Base-by-base conservation (phyloP, 2,888 invertebrate species). In the Dynastes tityus region DNA sequence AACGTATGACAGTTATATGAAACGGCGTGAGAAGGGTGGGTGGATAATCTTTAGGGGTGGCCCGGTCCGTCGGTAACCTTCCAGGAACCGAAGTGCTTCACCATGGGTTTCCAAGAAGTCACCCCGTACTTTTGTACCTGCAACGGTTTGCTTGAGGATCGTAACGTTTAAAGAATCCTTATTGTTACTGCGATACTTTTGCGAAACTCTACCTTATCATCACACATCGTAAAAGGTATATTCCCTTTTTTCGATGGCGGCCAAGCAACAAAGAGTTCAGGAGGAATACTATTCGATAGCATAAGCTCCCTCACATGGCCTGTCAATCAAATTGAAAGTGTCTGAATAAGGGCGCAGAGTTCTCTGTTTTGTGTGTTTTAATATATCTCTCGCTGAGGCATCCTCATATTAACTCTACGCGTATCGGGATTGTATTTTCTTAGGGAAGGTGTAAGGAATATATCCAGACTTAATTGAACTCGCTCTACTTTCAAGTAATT, bases 41-140 rank as follows among this genome's bases (percentile, higher is more conserved):
- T 63, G 68, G 77, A 76, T 70, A 71, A 70, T 78, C 75, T 80
- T 80, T 80, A 80, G 71, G 80, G 79, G 78, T 76, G 78, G 79
- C 78, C 79, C 53, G 53, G 76, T 58, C 40, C 45, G 70, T 76
- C 64, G 58, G 55, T 51, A 74, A 77, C 73, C 81, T 82, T 82
- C 81, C 76, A 68, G 63, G 80, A 79, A 81, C 75, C 75, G 78
- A 78, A 77, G 78, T 55, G 68, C 37, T 63, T 68, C 68, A 77
- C 71, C 80, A 65, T 70, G 61, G 53, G 76, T 79, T 82, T 82
- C 82, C 78, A 78, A 82, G 82, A 82, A 82, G 78, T 71, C 81
- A 81, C 82, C 82, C 82, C 79, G 80, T 78, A 80, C 71, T 80
- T 82, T 81, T 80, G 80, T 82, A 82, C 82, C 82, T 82, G 82